Evolutionary conservation across 2,113 vertebrate genomes (phyloP).

Genomic region (Pteropus alecto): DNA sequence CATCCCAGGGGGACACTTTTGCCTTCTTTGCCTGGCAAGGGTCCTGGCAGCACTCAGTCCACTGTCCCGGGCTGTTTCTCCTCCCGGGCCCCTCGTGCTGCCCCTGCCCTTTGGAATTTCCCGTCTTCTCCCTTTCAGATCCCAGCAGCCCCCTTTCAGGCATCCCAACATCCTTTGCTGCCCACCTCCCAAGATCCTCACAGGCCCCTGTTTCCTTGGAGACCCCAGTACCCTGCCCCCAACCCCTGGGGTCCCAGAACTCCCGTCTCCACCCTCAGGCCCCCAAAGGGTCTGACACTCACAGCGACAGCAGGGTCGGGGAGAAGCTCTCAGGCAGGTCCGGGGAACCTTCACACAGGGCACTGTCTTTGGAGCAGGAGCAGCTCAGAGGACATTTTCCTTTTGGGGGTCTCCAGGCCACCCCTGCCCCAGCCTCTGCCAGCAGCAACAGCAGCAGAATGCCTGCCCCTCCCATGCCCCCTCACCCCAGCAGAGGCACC

Average conservation of each 20-base stretch:
- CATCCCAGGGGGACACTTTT: not conserved
- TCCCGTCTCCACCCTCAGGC: not conserved
- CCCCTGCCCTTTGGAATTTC: not conserved
- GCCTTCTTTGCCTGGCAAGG: not conserved
- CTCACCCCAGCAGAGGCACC: not conserved
- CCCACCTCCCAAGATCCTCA: not conserved
- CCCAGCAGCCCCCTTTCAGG: not conserved
- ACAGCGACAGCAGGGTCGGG: slow-evolving; percentile 78
- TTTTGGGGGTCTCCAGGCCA: slow-evolving; percentile 64
- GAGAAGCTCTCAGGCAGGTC: slow-evolving; percentile 76
- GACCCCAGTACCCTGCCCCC: not conserved
- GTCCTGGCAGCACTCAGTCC: not conserved
- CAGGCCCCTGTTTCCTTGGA: not conserved
- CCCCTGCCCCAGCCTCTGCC: not conserved
- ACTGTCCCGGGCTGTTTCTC: not conserved
- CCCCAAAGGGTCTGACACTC: slow-evolving; percentile 60
- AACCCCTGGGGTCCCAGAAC: not conserved
- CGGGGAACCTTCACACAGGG: slow-evolving; percentile 77
- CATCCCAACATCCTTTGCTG: not conserved
- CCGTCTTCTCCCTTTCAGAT: not conserved
- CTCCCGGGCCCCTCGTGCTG: not conserved
- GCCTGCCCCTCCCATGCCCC: slow-evolving; percentile 50
- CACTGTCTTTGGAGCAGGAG: slow-evolving; percentile 80
- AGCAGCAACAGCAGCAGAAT: slow-evolving; percentile 54
- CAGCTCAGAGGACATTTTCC: slow-evolving; percentile 77